Evolutionary conservation across 1,140 invertebrate species (phyloP).

Genomic region (Stratiolaelaps scimitus): DNA sequence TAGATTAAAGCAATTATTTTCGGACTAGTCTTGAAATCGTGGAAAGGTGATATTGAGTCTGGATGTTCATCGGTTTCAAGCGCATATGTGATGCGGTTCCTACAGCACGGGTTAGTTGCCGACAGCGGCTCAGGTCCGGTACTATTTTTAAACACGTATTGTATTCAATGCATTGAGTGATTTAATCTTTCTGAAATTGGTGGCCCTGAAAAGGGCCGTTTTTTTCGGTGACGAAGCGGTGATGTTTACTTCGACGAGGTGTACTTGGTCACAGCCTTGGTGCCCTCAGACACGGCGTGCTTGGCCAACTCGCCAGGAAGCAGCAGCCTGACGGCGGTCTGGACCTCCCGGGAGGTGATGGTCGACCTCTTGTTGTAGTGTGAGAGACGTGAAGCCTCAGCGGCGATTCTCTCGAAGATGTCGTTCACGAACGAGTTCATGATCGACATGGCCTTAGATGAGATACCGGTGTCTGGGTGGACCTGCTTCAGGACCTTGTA

Average conservation of each 20-base stretch:
- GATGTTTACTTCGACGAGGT: constrained; percentile 45
- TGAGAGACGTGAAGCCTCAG: constrained; percentile 40
- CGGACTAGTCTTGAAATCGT: too few relatives aligned
- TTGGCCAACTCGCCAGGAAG: constrained; percentile 50
- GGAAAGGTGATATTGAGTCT: too few relatives aligned
- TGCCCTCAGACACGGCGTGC: constrained; percentile 33
- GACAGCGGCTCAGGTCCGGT: too few relatives aligned
- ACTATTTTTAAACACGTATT: too few relatives aligned
- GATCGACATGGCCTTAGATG: constrained; percentile 37
- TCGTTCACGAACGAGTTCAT: constrained; percentile 32
- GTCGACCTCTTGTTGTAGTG: constrained; percentile 47
- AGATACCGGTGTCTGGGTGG: constrained; percentile 56
- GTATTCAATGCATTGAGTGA: neutral
- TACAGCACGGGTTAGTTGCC: too few relatives aligned
- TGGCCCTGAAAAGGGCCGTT: constrained; percentile 26
- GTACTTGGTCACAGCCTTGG: constrained; percentile 50
- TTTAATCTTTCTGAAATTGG: neutral
- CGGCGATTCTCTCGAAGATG: constrained; percentile 32
- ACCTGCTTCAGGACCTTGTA: constrained; percentile 59
- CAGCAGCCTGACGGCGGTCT: constrained; percentile 43
- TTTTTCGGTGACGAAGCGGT: neutral
- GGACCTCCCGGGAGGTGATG: constrained; percentile 47
- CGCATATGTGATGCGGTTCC: too few relatives aligned
- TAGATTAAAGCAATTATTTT: too few relatives aligned
- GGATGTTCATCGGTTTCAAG: too few relatives aligned